Evolutionary conservation across 2,888 invertebrate genomes (phyloP).

Genomic region (Itoplectis maculator): DNA sequence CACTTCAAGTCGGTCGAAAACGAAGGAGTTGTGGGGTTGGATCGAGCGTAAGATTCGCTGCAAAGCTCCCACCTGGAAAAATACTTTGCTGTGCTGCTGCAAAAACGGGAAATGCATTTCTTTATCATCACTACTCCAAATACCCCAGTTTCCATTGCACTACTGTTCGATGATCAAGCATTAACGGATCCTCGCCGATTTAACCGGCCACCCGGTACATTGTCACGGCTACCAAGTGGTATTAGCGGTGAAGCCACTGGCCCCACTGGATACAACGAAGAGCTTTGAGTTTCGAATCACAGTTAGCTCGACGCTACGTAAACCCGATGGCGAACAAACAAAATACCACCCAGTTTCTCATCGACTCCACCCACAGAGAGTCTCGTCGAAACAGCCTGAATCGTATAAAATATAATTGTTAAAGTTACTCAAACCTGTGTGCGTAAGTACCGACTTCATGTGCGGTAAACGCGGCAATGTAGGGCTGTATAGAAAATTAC

Average conservation of each 20-base stretch:
- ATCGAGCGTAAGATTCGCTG: neutral
- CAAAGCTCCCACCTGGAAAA: neutral
- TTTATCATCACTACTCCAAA: neutral
- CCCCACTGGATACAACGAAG: constrained; percentile 19
- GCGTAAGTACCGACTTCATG: constrained; percentile 21
- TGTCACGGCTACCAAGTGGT: neutral
- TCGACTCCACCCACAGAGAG: constrained; percentile 17
- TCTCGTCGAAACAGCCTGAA: constrained; percentile 62
- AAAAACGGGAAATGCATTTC: neutral
- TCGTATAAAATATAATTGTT: constrained; percentile 83
- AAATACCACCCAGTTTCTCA: neutral
- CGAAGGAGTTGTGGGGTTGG: constrained; percentile 69
- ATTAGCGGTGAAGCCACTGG: neutral
- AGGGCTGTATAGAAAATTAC: constrained; percentile 29
- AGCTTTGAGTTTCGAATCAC: constrained; percentile 73
- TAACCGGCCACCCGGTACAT: neutral
- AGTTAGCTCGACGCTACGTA: constrained; percentile 69
- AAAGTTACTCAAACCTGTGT: constrained; percentile 78
- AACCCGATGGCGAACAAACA: neutral
- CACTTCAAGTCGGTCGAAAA: neutral
- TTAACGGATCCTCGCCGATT: neutral
- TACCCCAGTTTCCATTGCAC: too few species aligned
- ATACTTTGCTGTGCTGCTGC: too few species aligned
- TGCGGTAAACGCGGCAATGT: constrained; percentile 25
- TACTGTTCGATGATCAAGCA: too few species aligned